Conservation (phyloP, 35 echinoderm and acorn worm genomes). For the Antedon bifida region DNA sequence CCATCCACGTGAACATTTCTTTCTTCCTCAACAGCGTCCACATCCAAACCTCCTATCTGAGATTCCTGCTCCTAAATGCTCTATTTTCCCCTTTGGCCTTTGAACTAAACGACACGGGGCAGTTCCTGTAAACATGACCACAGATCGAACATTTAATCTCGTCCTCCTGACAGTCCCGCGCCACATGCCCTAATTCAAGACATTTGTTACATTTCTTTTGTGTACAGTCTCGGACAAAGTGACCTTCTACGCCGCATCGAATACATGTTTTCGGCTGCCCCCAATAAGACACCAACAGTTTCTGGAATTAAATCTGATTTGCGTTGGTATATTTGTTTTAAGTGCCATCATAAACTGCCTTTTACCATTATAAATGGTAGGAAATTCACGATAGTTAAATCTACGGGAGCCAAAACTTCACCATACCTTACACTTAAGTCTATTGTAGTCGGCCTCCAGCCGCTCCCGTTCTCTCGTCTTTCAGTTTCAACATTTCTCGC, state of each 20-base stretch:
- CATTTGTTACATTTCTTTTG: constrained; percentile 12
- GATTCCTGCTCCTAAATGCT: background rate
- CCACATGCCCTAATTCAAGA: constrained; percentile 7
- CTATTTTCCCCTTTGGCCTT: background rate
- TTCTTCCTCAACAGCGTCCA: no score
- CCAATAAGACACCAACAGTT: constrained; percentile 6
- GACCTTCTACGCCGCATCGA: constrained; percentile 4
- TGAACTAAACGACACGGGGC: constrained; percentile 14
- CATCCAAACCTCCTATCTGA: no score
- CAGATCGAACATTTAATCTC: constrained; percentile 17
- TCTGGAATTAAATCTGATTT: background rate
- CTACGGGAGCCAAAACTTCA: no score
- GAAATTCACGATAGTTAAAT: background rate
- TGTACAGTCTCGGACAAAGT: background rate
- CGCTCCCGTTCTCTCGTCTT: background rate
- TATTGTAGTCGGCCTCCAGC: background rate
- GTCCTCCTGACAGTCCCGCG: background rate
- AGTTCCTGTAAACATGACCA: constrained; percentile 22
- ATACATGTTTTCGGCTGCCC: constrained; percentile 21
- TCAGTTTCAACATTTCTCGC: background rate
- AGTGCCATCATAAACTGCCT: constrained; percentile 22
- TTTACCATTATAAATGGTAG: constrained; percentile 9
- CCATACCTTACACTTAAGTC: no score
- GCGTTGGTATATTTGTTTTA: constrained; percentile 5
- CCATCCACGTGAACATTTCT: no score